phyloP scores from a whole-genome alignment of 2,888 invertebrate species.

The Tuberolachnus salignus region DNA sequence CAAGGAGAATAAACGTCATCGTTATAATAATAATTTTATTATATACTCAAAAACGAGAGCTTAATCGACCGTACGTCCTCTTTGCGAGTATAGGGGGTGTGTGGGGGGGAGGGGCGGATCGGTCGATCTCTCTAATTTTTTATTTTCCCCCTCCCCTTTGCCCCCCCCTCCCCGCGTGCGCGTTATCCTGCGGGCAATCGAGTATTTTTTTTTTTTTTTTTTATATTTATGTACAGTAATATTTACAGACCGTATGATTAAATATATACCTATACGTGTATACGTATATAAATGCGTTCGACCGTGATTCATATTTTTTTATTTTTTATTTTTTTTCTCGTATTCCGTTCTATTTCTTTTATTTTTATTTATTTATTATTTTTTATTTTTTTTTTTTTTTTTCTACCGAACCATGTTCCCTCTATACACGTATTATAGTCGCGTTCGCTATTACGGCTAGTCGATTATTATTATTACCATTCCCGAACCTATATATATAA shows the following conservation, averaged over 20 bases:
- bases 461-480: constrained; percentile 55
- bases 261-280: constrained; percentile 31
- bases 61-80: constrained; percentile 54
- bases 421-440: background rate
- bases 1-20: too few relatives aligned
- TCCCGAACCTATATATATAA: constrained; percentile 23
- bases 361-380: background rate
- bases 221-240: too few relatives aligned
- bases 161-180: too few relatives aligned
- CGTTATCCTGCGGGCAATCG: constrained; percentile 47
- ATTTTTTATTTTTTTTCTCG: constrained; percentile 14
- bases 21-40: background rate
- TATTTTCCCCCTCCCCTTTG: constrained; percentile 29
- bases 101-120: constrained; percentile 22
- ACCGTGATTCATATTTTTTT: constrained; percentile 37
- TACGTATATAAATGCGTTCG: constrained; percentile 22
- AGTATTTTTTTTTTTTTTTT: constrained; percentile 39
- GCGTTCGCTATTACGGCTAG: background rate
- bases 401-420: constrained; percentile 38
- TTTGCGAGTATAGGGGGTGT: background rate
- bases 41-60: constrained; percentile 14
- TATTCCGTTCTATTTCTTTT: constrained; percentile 47
- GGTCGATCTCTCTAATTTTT: constrained; percentile 43
- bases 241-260: constrained; percentile 54
- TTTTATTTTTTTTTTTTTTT: constrained; percentile 21